phyloP scores from a whole-genome alignment of 1,140 invertebrate species.

The Sitobion miscanthi region DNA sequence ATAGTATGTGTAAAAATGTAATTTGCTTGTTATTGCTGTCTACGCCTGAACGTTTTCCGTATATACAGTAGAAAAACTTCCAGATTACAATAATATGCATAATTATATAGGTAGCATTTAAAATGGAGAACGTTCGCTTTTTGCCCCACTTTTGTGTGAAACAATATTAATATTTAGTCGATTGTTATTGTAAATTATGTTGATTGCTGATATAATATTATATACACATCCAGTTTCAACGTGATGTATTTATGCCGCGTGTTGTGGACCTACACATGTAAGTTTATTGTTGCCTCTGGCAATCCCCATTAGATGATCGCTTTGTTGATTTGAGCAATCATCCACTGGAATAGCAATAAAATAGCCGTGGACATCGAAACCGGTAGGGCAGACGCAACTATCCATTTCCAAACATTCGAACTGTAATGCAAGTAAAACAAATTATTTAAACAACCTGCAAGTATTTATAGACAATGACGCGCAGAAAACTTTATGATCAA shows the following conservation, averaged over 20 bases:
- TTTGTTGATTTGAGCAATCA: constrained; percentile 52
- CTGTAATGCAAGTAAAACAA: constrained; percentile 49
- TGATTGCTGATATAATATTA: background rate
- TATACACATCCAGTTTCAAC: background rate
- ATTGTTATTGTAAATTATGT: background rate
- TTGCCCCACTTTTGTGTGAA: background rate
- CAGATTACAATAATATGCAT: background rate
- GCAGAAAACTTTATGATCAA: background rate
- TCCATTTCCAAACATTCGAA: constrained; percentile 64
- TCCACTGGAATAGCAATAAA: constrained; percentile 75
- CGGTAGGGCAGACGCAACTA: constrained; percentile 75
- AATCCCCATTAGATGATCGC: background rate
- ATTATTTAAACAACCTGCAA: background rate
- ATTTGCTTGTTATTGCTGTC: background rate
- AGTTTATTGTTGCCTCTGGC: too few relatives aligned
- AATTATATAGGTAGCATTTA: background rate
- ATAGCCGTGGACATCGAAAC: constrained; percentile 77
- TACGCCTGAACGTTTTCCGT: background rate
- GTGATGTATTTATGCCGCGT: background rate
- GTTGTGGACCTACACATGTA: background rate
- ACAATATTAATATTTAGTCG: background rate
- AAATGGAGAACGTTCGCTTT: background rate
- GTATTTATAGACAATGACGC: background rate
- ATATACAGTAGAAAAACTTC: background rate
- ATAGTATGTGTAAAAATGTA: background rate